Evolutionary conservation across 2,888 invertebrate genomes (phyloP).

Genomic region (Stenolophus ochropezus): DNA sequence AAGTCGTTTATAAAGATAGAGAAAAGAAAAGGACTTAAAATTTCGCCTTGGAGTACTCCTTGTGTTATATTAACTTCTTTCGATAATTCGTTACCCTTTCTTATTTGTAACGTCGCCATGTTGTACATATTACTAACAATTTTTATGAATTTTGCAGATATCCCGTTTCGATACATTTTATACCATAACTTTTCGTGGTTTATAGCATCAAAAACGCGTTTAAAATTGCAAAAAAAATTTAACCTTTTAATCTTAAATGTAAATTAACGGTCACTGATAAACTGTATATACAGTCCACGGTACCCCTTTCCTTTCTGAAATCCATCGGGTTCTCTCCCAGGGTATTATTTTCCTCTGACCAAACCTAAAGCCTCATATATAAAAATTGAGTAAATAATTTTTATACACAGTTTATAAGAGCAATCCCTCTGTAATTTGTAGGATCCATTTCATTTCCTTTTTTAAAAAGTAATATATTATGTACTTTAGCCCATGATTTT

Average conservation of each 20-base stretch:
- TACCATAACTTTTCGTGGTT: background rate
- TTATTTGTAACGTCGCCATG: background rate
- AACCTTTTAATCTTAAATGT: too few species aligned
- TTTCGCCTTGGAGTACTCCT: background rate
- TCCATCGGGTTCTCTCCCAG: background rate
- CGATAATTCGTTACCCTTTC: background rate
- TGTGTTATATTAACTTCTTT: background rate
- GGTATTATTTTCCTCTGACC: background rate
- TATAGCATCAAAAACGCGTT: background rate
- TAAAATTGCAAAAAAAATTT: too few species aligned
- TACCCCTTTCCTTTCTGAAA: too few species aligned
- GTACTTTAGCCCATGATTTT: background rate
- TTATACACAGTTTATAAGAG: background rate
- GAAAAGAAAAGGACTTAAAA: background rate
- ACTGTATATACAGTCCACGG: too few species aligned
- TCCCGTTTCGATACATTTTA: background rate
- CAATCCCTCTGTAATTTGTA: background rate
- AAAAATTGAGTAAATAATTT: constrained; percentile 8
- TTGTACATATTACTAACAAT: background rate
- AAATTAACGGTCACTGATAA: too few species aligned
- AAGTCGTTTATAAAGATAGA: background rate
- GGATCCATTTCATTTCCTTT: background rate
- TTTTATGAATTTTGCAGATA: background rate
- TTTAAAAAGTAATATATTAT: background rate
- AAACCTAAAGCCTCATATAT: background rate